A percentile compares a stretch with the other conserved stretches of the same genome.
phyloP scores from a whole-genome alignment of 2,797 vertebrate species.

The Pyrocephalus nanus region DNA sequence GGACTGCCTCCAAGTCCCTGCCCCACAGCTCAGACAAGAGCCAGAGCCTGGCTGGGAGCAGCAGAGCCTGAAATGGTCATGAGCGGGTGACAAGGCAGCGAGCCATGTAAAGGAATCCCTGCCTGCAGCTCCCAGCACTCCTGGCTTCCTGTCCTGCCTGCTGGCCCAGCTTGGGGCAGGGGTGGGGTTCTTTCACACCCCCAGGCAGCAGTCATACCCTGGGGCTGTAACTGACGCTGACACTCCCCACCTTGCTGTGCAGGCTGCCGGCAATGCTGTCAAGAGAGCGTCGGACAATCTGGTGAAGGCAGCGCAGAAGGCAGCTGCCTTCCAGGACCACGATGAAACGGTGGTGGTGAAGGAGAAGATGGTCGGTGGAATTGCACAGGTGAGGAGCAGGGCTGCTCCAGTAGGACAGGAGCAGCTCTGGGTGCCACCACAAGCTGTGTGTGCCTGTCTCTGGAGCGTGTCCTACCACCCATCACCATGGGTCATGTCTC shows the following conservation, averaged over 20 bases:
- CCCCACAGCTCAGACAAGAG: background rate
- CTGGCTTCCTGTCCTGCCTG: background rate
- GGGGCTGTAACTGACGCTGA: background rate
- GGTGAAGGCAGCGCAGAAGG: conserved; percentile 97
- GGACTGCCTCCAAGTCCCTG: background rate
- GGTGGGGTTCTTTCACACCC: background rate
- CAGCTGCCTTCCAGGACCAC: conserved; percentile 93
- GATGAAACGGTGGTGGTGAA: conserved; percentile 93
- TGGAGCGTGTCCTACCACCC: background rate
- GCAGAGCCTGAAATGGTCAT: conserved; percentile 63
- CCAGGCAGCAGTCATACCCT: fast-evolving
- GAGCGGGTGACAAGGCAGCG: background rate
- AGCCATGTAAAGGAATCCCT: conserved; percentile 45
- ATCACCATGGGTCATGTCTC: background rate
- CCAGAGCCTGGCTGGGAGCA: background rate
- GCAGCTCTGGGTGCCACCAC: background rate
- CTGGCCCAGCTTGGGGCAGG: background rate
- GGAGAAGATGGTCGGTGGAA: conserved; percentile 97
- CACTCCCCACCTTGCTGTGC: background rate
- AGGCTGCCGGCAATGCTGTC: conserved; percentile 95
- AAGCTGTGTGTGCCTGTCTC: background rate
- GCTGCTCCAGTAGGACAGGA: too few relatives aligned
- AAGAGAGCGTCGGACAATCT: conserved; percentile 96
- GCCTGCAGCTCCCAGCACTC: background rate
- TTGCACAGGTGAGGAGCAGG: conserved; percentile 89